Conservation (phyloP, 2,888 invertebrate species). For the Machimus atricapillus region DNA sequence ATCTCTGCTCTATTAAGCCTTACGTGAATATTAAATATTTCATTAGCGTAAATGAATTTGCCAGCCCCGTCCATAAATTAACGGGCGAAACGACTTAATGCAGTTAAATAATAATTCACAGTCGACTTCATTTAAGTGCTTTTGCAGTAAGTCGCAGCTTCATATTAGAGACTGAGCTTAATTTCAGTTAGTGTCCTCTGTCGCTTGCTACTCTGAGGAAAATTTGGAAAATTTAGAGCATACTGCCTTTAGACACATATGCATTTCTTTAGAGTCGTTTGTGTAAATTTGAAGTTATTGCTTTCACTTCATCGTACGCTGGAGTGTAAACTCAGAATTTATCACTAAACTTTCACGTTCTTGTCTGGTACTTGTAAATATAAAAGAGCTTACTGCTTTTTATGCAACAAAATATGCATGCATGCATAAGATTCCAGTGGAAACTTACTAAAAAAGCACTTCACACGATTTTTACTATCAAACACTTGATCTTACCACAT, state of each 20-base stretch:
- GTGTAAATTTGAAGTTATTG: background rate
- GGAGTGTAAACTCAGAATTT: background rate
- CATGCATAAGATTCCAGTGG: background rate
- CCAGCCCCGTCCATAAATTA: conserved; percentile 8
- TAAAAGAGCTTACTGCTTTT: background rate
- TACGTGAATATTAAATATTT: conserved; percentile 19
- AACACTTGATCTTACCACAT: no score
- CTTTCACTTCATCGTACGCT: background rate
- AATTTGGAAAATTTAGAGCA: background rate
- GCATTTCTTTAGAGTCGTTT: background rate
- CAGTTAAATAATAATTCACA: conserved; percentile 23
- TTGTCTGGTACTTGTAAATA: background rate
- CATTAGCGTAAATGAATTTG: conserved; percentile 4
- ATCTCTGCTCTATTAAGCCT: conserved; percentile 6
- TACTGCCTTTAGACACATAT: background rate
- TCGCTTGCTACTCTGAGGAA: background rate
- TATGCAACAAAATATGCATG: background rate
- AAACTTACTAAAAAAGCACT: background rate
- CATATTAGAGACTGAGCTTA: background rate
- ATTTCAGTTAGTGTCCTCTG: background rate
- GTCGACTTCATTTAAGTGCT: conserved; percentile 2
- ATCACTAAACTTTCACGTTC: background rate
- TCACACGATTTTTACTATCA: background rate
- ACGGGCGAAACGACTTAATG: background rate
- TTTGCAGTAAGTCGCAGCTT: conserved; percentile 3